Evolutionary conservation across 2,113 vertebrate genomes (phyloP).

Genomic region (Phasianus colchicus): DNA sequence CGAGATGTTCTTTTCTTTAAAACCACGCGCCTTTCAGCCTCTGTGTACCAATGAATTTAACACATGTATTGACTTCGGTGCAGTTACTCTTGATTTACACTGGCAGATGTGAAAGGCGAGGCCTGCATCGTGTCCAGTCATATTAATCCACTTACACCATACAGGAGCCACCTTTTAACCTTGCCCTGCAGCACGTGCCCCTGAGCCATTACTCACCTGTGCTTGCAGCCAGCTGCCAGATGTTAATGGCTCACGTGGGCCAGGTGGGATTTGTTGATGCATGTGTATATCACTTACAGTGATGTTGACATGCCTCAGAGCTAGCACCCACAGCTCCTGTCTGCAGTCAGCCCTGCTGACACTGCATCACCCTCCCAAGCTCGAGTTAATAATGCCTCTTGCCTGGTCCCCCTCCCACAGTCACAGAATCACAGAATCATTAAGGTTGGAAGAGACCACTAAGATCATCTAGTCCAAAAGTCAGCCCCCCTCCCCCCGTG

Average conservation of each 20-base stretch:
- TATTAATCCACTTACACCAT: constrained; percentile 36
- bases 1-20: background rate
- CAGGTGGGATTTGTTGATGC: constrained; percentile 62
- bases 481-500: no score
- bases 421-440: background rate
- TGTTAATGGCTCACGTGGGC: constrained; percentile 27
- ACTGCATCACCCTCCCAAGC: background rate
- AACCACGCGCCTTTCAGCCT: constrained; percentile 2
- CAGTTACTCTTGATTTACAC: constrained; percentile 52
- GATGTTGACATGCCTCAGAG: background rate
- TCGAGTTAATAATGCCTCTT: background rate
- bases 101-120: background rate
- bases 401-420: rapidly evolving
- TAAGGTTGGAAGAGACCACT: no score
- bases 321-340: background rate
- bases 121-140: background rate
- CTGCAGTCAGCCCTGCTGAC: background rate
- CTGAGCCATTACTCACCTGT: constrained; percentile 42
- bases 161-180: constrained; percentile 35
- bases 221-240: constrained; percentile 39
- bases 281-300: background rate
- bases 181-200: constrained; percentile 8
- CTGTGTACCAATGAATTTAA: constrained; percentile 11
- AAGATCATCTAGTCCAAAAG: no score
- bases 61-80: constrained; percentile 21